Evolutionary conservation across 2,797 vertebrate genomes (phyloP).

Genomic region (Paguma larvata): DNA sequence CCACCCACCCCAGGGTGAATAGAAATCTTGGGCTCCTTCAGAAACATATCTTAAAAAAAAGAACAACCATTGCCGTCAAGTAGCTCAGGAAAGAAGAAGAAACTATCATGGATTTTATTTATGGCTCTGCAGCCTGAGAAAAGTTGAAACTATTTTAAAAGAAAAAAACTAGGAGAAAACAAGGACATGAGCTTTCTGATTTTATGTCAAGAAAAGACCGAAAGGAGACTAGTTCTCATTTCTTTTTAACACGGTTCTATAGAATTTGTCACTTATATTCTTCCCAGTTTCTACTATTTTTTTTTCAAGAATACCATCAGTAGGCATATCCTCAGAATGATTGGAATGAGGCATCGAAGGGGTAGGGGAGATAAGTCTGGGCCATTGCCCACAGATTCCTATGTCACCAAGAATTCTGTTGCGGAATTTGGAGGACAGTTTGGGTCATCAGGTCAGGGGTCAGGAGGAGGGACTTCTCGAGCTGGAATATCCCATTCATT

Average conservation of each 20-base stretch:
- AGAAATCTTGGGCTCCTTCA: accelerated
- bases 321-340: not conserved
- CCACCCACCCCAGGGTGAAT: accelerated
- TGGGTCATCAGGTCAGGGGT: not conserved
- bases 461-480: not conserved
- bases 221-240: not conserved
- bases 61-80: not conserved
- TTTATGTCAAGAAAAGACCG: not conserved
- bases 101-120: not conserved
- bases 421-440: not conserved
- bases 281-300: not conserved
- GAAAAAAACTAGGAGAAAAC: not conserved
- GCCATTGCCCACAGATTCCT: accelerated
- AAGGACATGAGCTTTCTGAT: not conserved
- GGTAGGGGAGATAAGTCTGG: accelerated
- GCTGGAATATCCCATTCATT: not conserved
- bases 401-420: too few species aligned
- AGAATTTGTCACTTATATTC: not conserved
- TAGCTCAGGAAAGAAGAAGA: not conserved
- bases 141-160: not conserved
- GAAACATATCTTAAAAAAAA: not conserved
- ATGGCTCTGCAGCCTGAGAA: not conserved
- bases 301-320: not conserved
- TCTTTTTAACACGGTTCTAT: not conserved
- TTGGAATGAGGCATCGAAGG: accelerated